Evolutionary conservation across 1,140 invertebrate genomes (phyloP).

Genomic region (Drosophila seguyi): DNA sequence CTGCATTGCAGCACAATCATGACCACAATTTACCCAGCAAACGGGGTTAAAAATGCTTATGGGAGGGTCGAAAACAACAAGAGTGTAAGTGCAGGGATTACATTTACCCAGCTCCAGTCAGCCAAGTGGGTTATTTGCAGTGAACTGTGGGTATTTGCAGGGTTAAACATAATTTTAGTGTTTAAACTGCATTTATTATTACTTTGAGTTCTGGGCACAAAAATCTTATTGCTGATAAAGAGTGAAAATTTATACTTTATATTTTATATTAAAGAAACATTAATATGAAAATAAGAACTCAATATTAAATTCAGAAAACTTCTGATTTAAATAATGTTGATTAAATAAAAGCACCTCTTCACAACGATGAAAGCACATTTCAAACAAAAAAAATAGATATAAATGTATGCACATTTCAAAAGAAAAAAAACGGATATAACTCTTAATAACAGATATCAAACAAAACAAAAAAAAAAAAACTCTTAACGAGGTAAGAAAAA

Average conservation of each 20-base stretch:
- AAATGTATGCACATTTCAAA: too few relatives aligned
- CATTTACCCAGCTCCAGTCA: neutral
- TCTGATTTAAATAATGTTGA: too few relatives aligned
- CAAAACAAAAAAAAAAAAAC: too few relatives aligned
- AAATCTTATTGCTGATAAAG: neutral
- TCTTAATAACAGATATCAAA: too few relatives aligned
- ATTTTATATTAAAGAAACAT: neutral
- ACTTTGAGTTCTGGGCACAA: neutral
- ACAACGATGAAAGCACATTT: too few relatives aligned
- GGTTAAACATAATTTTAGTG: neutral
- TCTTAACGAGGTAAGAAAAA: too few relatives aligned
- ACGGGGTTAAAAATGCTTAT: constrained; percentile 6
- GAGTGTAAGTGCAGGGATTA: constrained; percentile 40
- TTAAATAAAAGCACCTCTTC: too few relatives aligned
- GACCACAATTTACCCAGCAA: constrained; percentile 23
- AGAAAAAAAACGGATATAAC: too few relatives aligned
- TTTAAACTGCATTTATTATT: neutral
- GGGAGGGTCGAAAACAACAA: neutral
- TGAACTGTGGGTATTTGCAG: neutral
- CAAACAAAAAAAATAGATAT: too few relatives aligned
- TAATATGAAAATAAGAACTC: too few relatives aligned
- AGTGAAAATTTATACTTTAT: neutral
- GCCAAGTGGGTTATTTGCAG: neutral
- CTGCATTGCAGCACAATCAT: constrained; percentile 32
- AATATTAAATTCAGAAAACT: neutral